Conservation (phyloP, 2,888 invertebrate species). For the Limnephilus marmoratus region DNA sequence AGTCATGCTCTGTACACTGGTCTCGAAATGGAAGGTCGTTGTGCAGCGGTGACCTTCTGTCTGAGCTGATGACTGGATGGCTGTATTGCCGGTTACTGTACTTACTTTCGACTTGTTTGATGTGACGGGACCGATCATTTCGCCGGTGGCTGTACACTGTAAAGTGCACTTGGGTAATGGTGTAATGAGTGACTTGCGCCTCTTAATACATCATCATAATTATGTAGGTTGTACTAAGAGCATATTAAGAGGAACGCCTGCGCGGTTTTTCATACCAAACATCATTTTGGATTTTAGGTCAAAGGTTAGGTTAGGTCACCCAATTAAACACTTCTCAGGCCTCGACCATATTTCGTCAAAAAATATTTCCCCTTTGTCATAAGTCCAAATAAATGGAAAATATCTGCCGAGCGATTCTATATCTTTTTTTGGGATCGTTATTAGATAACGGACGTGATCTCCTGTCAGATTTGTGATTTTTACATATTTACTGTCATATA, state of each 20-base stretch:
- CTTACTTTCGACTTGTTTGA: neutral
- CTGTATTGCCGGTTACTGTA: neutral
- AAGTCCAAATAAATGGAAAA: no score
- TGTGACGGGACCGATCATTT: neutral
- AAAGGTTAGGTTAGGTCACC: no score
- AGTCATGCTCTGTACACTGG: neutral
- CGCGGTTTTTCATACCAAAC: no score
- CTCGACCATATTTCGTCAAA: no score
- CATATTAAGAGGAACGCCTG: neutral
- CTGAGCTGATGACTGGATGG: neutral
- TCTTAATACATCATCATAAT: neutral
- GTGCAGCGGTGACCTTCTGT: slow-evolving; percentile 14
- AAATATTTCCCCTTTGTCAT: no score
- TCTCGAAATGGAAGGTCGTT: slow-evolving; percentile 12
- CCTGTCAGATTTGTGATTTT: no score
- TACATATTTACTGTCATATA: no score
- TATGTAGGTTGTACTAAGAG: neutral
- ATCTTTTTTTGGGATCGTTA: no score
- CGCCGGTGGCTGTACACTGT: neutral
- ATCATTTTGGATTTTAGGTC: no score
- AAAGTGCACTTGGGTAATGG: neutral
- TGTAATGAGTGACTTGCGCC: neutral
- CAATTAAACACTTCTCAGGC: no score
- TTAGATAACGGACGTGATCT: no score
- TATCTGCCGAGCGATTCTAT: no score